A percentile compares a stretch with the other conserved stretches of the same genome.
These are phyloP conservation scores for Chloroceryle amazona DNA, from an alignment of 2,797 vertebrate species.

Conservation along the genomic window DNA sequence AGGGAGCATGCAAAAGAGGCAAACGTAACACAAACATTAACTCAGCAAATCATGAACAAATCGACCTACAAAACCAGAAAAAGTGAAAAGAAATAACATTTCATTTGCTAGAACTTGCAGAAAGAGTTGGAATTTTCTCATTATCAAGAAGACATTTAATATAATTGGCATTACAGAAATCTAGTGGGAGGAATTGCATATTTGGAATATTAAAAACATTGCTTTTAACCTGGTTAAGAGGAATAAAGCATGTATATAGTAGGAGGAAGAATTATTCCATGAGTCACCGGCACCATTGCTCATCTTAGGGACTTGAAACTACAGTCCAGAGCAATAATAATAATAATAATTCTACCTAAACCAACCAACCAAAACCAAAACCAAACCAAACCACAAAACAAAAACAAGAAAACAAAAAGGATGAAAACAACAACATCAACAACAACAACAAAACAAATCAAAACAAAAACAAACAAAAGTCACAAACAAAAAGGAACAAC, in stretches of 20 bases:
- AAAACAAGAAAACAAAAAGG: too few relatives aligned
- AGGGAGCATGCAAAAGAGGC: neutral
- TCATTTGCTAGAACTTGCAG: neutral
- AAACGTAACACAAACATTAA: neutral
- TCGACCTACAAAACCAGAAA: neutral
- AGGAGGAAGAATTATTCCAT: neutral
- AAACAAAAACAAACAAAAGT: neutral
- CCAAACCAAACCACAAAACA: neutral
- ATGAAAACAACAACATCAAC: too few relatives aligned
- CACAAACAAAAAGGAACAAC: too few relatives aligned
- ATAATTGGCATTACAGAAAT: slow-evolving; percentile 12
- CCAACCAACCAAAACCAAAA: neutral
- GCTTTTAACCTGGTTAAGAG: neutral
- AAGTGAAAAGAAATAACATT: neutral
- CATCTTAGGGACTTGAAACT: neutral
- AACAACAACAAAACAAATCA: too few relatives aligned
- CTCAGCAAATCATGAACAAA: slow-evolving; percentile 6
- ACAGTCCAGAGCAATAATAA: neutral
- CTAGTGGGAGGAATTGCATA: neutral
- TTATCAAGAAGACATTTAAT: slow-evolving; percentile 17
- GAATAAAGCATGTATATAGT: neutral
- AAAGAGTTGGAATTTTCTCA: slow-evolving; percentile 2
- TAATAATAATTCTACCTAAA: neutral
- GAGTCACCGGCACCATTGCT: neutral
- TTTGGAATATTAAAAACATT: neutral